Percentiles rank a stretch among this genome's conserved stretches.
Evolutionary conservation across 2,797 vertebrate genomes (phyloP).

Genomic region (Hephaestus fuliginosus): DNA sequence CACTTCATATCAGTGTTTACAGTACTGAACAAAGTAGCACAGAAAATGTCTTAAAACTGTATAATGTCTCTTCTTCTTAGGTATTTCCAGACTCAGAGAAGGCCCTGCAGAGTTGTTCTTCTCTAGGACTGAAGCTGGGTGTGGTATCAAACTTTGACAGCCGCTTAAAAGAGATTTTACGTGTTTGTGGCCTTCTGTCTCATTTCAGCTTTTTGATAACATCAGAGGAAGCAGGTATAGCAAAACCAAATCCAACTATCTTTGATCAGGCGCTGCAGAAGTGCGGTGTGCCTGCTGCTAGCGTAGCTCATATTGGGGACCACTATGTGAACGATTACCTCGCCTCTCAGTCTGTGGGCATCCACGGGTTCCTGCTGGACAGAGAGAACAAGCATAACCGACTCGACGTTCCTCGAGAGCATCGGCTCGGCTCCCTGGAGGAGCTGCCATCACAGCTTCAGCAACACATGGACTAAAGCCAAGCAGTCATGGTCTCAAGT

Average conservation of each 20-base stretch:
- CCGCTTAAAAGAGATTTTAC: conserved; percentile 88
- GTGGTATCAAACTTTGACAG: conserved; percentile 95
- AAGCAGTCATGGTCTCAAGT: conserved; percentile 8
- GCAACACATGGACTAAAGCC: conserved; percentile 60
- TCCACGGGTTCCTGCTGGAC: conserved; percentile 89
- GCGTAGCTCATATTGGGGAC: conserved; percentile 91
- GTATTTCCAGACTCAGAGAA: conserved; percentile 87
- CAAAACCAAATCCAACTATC: conserved; percentile 90
- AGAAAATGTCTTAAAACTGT: background rate
- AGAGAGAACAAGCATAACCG: conserved; percentile 44
- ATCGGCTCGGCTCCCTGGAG: conserved; percentile 79
- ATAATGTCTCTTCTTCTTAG: conserved; percentile 64
- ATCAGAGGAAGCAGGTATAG: conserved; percentile 88
- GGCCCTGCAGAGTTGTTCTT: conserved; percentile 84
- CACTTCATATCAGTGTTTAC: background rate
- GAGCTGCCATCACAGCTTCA: conserved; percentile 79
- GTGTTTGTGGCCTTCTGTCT: conserved; percentile 82
- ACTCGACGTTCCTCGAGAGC: conserved; percentile 75
- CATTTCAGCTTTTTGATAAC: conserved; percentile 93
- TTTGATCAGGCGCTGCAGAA: conserved; percentile 88
- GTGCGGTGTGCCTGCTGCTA: conserved; percentile 72
- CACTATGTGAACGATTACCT: conserved; percentile 90
- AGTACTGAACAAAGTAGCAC: background rate
- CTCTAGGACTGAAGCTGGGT: conserved; percentile 87
- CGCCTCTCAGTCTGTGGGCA: conserved; percentile 87